Percentiles rank a stretch among this genome's conserved stretches.
phyloP scores from a whole-genome alignment of 2,888 invertebrate species.

The Antheraea yamamai region DNA sequence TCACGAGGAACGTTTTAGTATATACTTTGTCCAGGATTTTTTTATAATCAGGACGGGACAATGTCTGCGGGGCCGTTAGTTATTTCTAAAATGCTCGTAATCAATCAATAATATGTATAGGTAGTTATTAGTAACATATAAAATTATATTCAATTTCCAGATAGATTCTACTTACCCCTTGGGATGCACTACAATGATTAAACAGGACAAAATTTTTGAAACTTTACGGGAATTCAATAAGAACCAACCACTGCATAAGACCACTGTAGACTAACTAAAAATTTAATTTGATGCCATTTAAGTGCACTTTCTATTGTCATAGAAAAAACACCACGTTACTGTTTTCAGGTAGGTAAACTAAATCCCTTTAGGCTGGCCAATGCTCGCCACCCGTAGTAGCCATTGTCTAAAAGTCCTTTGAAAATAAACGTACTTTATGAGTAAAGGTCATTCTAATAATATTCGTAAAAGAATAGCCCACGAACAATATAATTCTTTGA shows the following conservation, averaged over 20 bases:
- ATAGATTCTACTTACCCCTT: conserved; percentile 6
- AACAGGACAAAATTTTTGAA: background rate
- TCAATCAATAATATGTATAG: no score
- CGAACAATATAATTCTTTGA: conserved; percentile 14
- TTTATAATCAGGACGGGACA: no score
- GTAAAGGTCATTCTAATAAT: conserved; percentile 19
- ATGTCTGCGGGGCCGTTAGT: no score
- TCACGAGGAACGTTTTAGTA: no score
- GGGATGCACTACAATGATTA: background rate
- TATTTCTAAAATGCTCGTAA: no score
- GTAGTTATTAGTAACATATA: background rate
- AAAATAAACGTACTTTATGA: conserved; percentile 11
- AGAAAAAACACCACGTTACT: conserved; percentile 43
- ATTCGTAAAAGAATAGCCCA: conserved; percentile 15
- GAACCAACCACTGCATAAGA: conserved; percentile 29
- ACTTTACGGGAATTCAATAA: background rate
- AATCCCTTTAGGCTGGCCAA: conserved; percentile 25
- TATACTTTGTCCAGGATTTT: no score
- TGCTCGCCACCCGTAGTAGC: conserved; percentile 13
- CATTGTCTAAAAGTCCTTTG: conserved; percentile 19
- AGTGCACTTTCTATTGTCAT: conserved; percentile 31
- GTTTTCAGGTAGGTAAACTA: conserved; percentile 38
- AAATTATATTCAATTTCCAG: background rate
- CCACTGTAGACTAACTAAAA: conserved; percentile 31
- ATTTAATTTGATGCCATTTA: conserved; percentile 31